Evolutionary conservation across 2,113 vertebrate genomes (phyloP).

Genomic region (Marmota monax): DNA sequence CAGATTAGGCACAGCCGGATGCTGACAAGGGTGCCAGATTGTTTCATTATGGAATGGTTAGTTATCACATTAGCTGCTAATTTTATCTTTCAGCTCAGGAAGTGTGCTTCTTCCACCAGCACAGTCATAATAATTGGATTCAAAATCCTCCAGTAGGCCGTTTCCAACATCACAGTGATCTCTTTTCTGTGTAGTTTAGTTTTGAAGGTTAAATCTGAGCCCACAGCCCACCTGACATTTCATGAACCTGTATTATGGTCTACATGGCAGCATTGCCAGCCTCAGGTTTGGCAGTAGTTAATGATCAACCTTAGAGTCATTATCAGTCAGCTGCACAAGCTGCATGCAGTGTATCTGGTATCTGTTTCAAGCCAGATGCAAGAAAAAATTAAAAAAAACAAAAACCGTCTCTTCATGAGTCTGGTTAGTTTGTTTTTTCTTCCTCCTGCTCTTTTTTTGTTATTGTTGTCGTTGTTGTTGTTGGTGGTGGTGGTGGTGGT

Average conservation of each 20-base stretch:
- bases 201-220: constrained; percentile 25
- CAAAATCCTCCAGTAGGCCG: neutral
- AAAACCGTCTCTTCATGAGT: constrained; percentile 65
- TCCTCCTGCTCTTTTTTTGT: neutral
- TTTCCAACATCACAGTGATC: constrained; percentile 15
- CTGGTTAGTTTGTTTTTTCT: neutral
- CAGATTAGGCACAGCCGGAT: constrained; percentile 67
- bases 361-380: constrained; percentile 87
- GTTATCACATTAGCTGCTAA: constrained; percentile 85
- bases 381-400: constrained; percentile 71
- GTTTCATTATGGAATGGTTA: constrained; percentile 75
- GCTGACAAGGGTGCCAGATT: constrained; percentile 60
- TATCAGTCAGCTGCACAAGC: constrained; percentile 78
- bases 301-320: constrained; percentile 88
- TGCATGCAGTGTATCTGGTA: constrained; percentile 76
- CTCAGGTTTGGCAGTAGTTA: constrained; percentile 84
- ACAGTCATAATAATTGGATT: neutral
- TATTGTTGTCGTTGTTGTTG: too few species aligned
- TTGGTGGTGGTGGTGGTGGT: too few species aligned
- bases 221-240: constrained; percentile 67
- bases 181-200: constrained; percentile 9
- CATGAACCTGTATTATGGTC: constrained; percentile 72
- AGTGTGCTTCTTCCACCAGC: neutral
- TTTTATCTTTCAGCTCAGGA: constrained; percentile 83
- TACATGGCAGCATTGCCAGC: constrained; percentile 57